phyloP scores from a whole-genome alignment of 2,888 invertebrate species.

The Drosophila affinis region DNA sequence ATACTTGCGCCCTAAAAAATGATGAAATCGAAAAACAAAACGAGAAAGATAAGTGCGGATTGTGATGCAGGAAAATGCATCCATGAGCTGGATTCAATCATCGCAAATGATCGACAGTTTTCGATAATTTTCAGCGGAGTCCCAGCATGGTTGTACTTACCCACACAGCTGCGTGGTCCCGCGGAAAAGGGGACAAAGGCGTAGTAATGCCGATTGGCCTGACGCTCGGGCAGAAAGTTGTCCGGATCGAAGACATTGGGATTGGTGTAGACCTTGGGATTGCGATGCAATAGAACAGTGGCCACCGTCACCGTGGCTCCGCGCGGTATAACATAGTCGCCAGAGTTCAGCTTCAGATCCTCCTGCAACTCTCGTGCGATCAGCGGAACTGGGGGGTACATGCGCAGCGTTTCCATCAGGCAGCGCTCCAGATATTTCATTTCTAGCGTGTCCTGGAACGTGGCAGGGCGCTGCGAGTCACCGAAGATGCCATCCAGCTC shows the following conservation, averaged over 20 bases:
- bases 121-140: no score
- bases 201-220: constrained; percentile 91
- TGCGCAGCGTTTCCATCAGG: constrained; percentile 90
- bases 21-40: neutral
- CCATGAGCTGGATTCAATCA: neutral
- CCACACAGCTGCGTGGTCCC: constrained; percentile 91
- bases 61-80: neutral
- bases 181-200: constrained; percentile 93
- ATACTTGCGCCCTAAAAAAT: constrained; percentile 88
- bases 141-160: constrained; percentile 84
- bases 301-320: constrained; percentile 87
- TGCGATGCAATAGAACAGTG: constrained; percentile 89
- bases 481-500: constrained; percentile 91
- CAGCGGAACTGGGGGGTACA: constrained; percentile 91
- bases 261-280: constrained; percentile 89
- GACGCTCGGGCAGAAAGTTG: constrained; percentile 92
- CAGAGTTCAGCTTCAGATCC: constrained; percentile 89
- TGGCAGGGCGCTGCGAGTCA: constrained; percentile 89
- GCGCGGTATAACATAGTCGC: constrained; percentile 87
- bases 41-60: no score
- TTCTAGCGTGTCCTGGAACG: constrained; percentile 92
- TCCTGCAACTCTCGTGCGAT: constrained; percentile 90
- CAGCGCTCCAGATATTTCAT: constrained; percentile 94
- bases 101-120: no score
- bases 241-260: constrained; percentile 92